phyloP scores from a whole-genome alignment of 2,113 vertebrate genomes.

The Brachyhypopomus gauderio region DNA sequence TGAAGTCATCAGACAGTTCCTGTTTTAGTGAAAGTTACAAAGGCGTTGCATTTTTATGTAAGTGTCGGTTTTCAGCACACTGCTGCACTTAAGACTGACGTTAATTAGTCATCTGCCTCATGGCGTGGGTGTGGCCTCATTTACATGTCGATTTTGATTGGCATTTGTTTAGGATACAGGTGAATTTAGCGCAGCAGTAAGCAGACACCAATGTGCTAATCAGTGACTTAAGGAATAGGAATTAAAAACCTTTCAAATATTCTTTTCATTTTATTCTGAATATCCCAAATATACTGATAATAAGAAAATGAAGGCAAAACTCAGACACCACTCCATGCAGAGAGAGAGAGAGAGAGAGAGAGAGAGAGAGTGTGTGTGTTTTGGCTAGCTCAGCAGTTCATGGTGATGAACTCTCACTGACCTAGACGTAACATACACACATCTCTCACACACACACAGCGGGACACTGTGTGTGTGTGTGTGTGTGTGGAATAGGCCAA shows the following conservation, averaged over 20 bases:
- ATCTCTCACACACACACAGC: background rate
- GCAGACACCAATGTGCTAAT: too few relatives aligned
- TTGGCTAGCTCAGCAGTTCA: slow-evolving; percentile 52
- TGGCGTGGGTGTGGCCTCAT: too few relatives aligned
- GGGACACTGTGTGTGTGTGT: background rate
- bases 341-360: too few relatives aligned
- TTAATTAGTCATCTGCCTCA: too few relatives aligned
- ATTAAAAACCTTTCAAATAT: background rate
- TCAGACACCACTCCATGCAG: slow-evolving; percentile 16
- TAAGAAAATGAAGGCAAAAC: slow-evolving; percentile 24
- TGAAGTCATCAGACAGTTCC: too few relatives aligned
- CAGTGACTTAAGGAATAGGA: background rate
- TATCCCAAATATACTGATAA: background rate
- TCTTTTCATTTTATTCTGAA: background rate
- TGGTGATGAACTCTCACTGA: slow-evolving; percentile 49
- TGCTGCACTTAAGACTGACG: too few relatives aligned
- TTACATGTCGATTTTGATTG: too few relatives aligned
- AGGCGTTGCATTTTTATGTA: too few relatives aligned
- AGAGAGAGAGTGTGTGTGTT: slow-evolving; percentile 26
- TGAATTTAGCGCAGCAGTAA: too few relatives aligned
- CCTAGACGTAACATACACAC: slow-evolving; percentile 27
- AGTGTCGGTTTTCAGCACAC: too few relatives aligned
- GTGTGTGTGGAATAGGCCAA: background rate
- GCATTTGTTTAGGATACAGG: too few relatives aligned
- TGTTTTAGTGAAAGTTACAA: too few relatives aligned